These are phyloP conservation scores for Leptinotarsa rubiginosa DNA, from an alignment of 2,888 invertebrate genomes.

Conservation along the genomic window DNA sequence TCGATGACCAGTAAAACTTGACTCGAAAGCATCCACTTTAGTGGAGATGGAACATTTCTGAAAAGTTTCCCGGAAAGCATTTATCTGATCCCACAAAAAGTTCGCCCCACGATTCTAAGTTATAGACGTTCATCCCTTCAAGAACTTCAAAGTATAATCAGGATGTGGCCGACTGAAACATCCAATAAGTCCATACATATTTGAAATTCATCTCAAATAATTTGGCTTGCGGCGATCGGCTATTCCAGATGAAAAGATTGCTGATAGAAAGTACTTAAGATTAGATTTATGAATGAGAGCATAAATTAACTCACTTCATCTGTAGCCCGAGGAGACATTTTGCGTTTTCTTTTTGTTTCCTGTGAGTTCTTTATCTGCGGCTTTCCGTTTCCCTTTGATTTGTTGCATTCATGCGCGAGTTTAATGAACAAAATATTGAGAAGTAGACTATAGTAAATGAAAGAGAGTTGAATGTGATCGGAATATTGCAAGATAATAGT, in stretches of 20 bases:
- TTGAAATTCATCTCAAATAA: slow-evolving; percentile 18
- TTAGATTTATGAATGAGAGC: slow-evolving; percentile 14
- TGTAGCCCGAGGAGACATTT: slow-evolving; percentile 2
- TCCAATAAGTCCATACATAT: slow-evolving; percentile 22
- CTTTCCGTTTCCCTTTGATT: not conserved
- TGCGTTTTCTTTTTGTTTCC: not conserved
- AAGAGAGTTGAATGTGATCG: too few species aligned
- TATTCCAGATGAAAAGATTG: slow-evolving; percentile 17
- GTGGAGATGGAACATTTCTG: slow-evolving; percentile 16
- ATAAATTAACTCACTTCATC: slow-evolving; percentile 16
- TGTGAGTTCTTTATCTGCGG: not conserved
- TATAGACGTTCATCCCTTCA: slow-evolving; percentile 11
- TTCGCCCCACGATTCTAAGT: slow-evolving; percentile 9
- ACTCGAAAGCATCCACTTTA: slow-evolving; percentile 8
- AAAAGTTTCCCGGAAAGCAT: slow-evolving; percentile 16
- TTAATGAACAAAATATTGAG: not conserved
- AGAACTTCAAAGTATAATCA: slow-evolving; percentile 13
- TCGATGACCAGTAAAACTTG: slow-evolving; percentile 3
- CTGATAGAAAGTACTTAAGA: slow-evolving; percentile 17
- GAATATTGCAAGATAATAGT: too few species aligned
- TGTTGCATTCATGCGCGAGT: not conserved
- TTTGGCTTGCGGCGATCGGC: slow-evolving; percentile 18
- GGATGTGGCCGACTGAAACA: slow-evolving; percentile 10
- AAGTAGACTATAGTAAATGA: too few species aligned
- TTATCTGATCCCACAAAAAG: slow-evolving; percentile 11